Base-by-base conservation (phyloP, 2,888 invertebrate species). In the Agrochola litura region DNA sequence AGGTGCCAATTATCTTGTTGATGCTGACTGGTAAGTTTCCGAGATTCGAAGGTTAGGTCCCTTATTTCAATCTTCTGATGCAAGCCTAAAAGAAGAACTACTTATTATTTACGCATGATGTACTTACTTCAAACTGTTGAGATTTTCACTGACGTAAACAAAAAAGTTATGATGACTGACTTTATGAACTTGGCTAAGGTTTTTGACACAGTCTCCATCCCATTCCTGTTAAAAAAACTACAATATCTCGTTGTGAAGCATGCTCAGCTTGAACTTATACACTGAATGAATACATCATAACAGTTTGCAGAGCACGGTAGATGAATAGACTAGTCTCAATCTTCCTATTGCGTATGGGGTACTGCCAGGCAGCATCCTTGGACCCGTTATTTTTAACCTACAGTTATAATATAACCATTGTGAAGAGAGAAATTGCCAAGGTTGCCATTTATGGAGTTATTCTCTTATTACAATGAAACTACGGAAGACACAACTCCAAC, bases 1-100 rank as follows among this genome's bases (percentile, higher is more conserved):
- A 58, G 25, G 16, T 41, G 54, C 16, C 56, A 68, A 82, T 64
- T 63, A 71, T 52, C n/a, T 61, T 56, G 60, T 69, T 37, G 10
- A 75, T 67, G 52, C 37, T 54, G 41, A 74, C 25, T 65, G n/a
- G 30, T 61, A 37, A 56, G 64, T 61, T 73, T 41, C 19, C 46
- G n/a, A 67, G 22, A 22, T 37, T 12, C 9, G 46, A 68, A 75
- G 64, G 22, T 64, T 30, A n/a, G 30, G 25, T 37, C 12, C 43
- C 25, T 46, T 41, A 58, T 25, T 37, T 41, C 0, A 30, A 43
- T 65, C 19, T 66, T n/a, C 25, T 61, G 25, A 65, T n/a, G 64
- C 37, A 46, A 49, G 6, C 19, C n/a, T 43, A 2, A 69, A 8
- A 16, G 14, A 37, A 73, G 19, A 52, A 19, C 12, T 58, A 19